Evolutionary conservation across 2,888 invertebrate species (phyloP).

Genomic region (Helleia helle): DNA sequence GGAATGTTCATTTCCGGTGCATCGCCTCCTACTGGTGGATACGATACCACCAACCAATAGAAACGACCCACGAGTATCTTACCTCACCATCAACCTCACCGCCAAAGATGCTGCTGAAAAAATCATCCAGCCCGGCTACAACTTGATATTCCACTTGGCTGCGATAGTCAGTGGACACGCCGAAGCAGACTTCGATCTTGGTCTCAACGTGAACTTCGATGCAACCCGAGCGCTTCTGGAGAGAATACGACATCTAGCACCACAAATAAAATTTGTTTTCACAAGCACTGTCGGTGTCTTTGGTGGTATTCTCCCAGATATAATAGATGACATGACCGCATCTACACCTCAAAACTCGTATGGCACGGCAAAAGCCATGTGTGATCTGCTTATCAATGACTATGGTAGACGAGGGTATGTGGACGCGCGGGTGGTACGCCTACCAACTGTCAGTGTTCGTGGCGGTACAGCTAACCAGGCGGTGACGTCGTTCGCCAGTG

Average conservation of each 20-base stretch:
- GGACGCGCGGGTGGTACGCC: constrained; percentile 43
- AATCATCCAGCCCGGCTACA: constrained; percentile 30
- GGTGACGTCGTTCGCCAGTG: constrained; percentile 58
- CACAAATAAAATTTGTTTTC: constrained; percentile 38
- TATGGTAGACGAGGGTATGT: constrained; percentile 50
- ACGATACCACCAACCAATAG: constrained; percentile 15
- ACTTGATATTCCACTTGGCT: constrained; percentile 49
- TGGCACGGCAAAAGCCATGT: constrained; percentile 52
- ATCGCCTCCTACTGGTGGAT: constrained; percentile 31
- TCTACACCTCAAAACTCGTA: constrained; percentile 50
- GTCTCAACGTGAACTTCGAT: constrained; percentile 50
- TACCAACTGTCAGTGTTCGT: constrained; percentile 57
- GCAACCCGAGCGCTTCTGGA: constrained; percentile 49
- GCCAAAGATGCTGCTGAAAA: constrained; percentile 29
- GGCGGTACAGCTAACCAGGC: constrained; percentile 49
- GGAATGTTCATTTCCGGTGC: background rate
- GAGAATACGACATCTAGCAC: constrained; percentile 32
- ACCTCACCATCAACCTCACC: constrained; percentile 28
- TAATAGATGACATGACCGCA: constrained; percentile 39
- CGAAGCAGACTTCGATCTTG: constrained; percentile 51
- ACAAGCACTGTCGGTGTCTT: constrained; percentile 48
- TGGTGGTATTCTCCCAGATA: constrained; percentile 40
- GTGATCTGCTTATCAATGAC: constrained; percentile 51
- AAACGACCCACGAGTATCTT: constrained; percentile 29
- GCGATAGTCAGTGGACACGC: constrained; percentile 58